A percentile compares a stretch with the other conserved stretches of the same genome.
phyloP scores from a whole-genome alignment of 2,113 vertebrate species.

The Lophius piscatorius region DNA sequence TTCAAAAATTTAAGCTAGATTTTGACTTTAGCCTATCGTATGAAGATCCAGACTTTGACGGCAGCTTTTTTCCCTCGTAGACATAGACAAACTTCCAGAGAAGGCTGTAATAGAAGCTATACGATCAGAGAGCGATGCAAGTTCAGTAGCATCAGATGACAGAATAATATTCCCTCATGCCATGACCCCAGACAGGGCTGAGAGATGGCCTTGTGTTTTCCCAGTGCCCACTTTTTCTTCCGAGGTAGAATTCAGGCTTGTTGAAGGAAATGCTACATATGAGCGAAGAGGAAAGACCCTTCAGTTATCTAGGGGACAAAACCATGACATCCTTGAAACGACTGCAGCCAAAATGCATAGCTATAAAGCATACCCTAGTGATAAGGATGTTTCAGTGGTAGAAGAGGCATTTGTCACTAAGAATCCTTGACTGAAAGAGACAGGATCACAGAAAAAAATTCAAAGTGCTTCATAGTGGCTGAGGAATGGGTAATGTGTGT shows the following conservation, averaged over 20 bases:
- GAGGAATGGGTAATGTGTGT: too few species aligned
- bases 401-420: conserved; percentile 34
- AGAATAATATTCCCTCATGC: conserved; percentile 23
- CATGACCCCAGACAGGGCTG: background rate
- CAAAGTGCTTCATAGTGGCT: too few species aligned
- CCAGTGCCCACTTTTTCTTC: conserved; percentile 32
- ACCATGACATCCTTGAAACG: conserved; percentile 25
- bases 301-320: conserved; percentile 26
- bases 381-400: conserved; percentile 4
- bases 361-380: conserved; percentile 25
- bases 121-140: conserved; percentile 28
- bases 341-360: conserved; percentile 30
- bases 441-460: conserved; percentile 12
- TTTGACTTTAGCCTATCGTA: conserved; percentile 28
- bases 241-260: conserved; percentile 16
- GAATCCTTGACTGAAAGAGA: conserved; percentile 33
- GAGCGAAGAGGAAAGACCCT: conserved; percentile 20
- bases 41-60: conserved; percentile 33
- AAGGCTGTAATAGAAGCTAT: conserved; percentile 26
- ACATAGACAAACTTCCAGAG: conserved; percentile 36
- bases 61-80: conserved; percentile 20
- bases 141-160: conserved; percentile 41
- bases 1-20: conserved; percentile 10
- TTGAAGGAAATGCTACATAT: conserved; percentile 21
- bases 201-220: conserved; percentile 23